Evolutionary conservation across 1,140 invertebrate species (phyloP).

Genomic region (Drosophila jambulina): DNA sequence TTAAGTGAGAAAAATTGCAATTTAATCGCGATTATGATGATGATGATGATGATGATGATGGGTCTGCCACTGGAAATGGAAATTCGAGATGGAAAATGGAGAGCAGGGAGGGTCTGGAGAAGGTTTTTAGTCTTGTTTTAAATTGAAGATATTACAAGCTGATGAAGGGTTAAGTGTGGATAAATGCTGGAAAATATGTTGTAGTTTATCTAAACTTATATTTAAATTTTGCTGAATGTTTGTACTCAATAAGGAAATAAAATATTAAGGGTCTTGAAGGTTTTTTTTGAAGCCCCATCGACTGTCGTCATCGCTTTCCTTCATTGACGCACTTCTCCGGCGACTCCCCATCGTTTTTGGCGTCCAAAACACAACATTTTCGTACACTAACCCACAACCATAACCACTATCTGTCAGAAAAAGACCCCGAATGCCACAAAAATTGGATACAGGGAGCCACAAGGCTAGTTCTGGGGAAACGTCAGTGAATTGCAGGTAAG

Average conservation of each 20-base stretch:
- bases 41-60: conserved; percentile 49
- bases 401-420: conserved; percentile 20
- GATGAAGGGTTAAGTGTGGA: not conserved
- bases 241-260: not conserved
- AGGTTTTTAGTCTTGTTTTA: not conserved
- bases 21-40: conserved; percentile 72
- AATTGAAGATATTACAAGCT: not conserved
- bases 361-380: not conserved
- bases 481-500: not conserved
- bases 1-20: conserved; percentile 79
- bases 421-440: not conserved
- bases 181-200: not conserved
- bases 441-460: not conserved
- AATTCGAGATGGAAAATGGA: not conserved
- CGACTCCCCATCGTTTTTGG: conserved; percentile 10
- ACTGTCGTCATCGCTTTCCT: not conserved
- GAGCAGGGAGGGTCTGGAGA: not conserved
- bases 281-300: not conserved
- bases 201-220: not conserved
- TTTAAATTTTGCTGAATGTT: not conserved
- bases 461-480: not conserved
- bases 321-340: conserved; percentile 1
- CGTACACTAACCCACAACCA: not conserved
- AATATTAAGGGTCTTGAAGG: not conserved
- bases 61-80: conserved; percentile 4